Evolutionary conservation across 2,797 vertebrate species (phyloP).

Genomic region (Ambastaia sidthimunki): DNA sequence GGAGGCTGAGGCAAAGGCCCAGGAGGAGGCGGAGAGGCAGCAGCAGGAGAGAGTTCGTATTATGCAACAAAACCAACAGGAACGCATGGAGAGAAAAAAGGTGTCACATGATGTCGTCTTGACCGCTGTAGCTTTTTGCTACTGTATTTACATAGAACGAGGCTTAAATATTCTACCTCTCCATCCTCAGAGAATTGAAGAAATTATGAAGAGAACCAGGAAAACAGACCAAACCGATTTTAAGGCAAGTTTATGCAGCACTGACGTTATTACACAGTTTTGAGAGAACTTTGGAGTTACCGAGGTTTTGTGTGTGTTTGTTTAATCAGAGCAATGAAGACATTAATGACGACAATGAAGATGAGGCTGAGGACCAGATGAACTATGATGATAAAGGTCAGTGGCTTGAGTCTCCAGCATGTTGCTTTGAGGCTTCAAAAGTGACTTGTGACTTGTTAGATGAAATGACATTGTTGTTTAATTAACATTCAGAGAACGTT

Average conservation of each 20-base stretch:
- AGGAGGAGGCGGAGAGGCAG: slow-evolving; percentile 84
- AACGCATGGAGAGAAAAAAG: slow-evolving; percentile 92
- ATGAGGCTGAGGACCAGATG: slow-evolving; percentile 67
- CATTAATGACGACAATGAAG: slow-evolving; percentile 62
- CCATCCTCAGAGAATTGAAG: slow-evolving; percentile 87
- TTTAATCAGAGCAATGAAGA: slow-evolving; percentile 67
- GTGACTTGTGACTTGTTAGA: neutral
- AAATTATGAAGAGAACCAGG: slow-evolving; percentile 96
- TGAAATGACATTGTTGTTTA: neutral
- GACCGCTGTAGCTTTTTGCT: neutral
- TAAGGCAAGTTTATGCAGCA: slow-evolving; percentile 77
- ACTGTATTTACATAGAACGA: neutral
- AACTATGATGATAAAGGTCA: slow-evolving; percentile 70
- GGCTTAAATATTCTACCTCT: neutral
- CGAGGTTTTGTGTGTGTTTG: slow-evolving; percentile 8
- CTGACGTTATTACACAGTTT: neutral
- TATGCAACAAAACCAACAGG: slow-evolving; percentile 90
- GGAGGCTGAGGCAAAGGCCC: slow-evolving; percentile 85
- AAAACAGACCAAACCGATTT: slow-evolving; percentile 80
- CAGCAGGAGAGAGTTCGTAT: slow-evolving; percentile 85
- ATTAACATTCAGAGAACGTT: slow-evolving; percentile 11
- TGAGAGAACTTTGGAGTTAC: neutral
- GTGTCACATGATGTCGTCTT: slow-evolving; percentile 64
- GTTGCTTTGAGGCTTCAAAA: neutral
- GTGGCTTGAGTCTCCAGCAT: slow-evolving; percentile 20